Conservation (phyloP, 2,113 vertebrate genomes). For the Motacilla alba region DNA sequence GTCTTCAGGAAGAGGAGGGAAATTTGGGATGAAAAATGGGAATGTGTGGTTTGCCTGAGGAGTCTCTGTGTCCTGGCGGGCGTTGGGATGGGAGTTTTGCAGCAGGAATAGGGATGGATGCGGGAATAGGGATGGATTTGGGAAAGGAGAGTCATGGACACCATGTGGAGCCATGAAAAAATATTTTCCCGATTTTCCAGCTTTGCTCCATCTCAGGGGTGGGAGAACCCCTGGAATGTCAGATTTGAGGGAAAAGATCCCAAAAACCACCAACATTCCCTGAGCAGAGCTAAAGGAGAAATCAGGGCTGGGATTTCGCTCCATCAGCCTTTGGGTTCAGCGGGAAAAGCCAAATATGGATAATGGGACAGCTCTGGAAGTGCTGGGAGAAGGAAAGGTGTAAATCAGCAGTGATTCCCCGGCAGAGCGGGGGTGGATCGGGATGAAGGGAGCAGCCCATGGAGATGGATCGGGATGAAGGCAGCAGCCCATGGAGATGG, state of each 20-base stretch:
- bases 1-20: background rate
- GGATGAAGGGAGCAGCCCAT: background rate
- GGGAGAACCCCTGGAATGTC: fast-evolving
- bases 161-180: fast-evolving
- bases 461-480: slow-evolving; percentile 15
- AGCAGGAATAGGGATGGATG: background rate
- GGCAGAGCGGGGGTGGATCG: background rate
- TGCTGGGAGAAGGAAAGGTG: slow-evolving; percentile 38
- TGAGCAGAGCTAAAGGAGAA: fast-evolving
- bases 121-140: background rate
- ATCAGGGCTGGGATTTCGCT: background rate
- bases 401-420: slow-evolving; percentile 69
- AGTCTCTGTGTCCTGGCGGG: fast-evolving
- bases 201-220: background rate
- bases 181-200: background rate
- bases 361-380: background rate
- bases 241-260: background rate
- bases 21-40: background rate
- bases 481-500: background rate
- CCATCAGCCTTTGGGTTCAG: background rate
- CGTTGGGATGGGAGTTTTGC: fast-evolving
- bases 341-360: background rate
- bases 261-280: fast-evolving
- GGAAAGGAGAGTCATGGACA: fast-evolving
- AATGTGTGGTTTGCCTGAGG: background rate